phyloP scores from a whole-genome alignment of 1,140 invertebrate species.

The Agraylea sexmaculata region DNA sequence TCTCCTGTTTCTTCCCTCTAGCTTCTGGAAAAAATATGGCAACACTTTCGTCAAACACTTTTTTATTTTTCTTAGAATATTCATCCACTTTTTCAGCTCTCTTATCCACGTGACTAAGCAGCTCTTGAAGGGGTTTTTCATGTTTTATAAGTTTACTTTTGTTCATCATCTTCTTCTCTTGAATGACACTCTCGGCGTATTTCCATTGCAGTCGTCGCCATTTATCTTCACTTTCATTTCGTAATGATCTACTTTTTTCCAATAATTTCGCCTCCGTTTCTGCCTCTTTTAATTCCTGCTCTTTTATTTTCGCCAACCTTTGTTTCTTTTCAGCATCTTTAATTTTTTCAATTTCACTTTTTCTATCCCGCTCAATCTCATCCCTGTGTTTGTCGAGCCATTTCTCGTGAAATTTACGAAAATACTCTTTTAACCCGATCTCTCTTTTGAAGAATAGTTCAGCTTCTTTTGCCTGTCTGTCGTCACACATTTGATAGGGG shows the following conservation, averaged over 20 bases:
- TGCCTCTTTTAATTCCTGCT: slow-evolving; percentile 28
- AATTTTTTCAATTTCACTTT: slow-evolving; percentile 28
- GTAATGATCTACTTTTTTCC: too few relatives aligned
- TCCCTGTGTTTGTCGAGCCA: slow-evolving; percentile 35
- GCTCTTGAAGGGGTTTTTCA: slow-evolving; percentile 34
- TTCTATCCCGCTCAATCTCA: slow-evolving; percentile 30
- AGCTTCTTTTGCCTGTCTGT: slow-evolving; percentile 25
- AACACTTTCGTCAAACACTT: slow-evolving; percentile 38
- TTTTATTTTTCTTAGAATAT: slow-evolving; percentile 33
- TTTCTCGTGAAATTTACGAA: slow-evolving; percentile 31
- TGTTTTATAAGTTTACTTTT: slow-evolving; percentile 33
- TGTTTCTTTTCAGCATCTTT: slow-evolving; percentile 25
- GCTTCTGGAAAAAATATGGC: slow-evolving; percentile 38
- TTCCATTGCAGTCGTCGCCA: slow-evolving; percentile 37
- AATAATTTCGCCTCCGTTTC: slow-evolving; percentile 28
- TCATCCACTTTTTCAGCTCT: too few relatives aligned
- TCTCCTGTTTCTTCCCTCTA: slow-evolving; percentile 28
- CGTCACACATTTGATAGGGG: slow-evolving; percentile 30
- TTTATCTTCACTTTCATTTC: too few relatives aligned
- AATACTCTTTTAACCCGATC: slow-evolving; percentile 30
- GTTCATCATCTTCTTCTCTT: slow-evolving; percentile 37
- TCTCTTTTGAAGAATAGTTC: slow-evolving; percentile 31
- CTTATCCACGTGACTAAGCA: slow-evolving; percentile 33
- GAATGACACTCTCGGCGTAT: slow-evolving; percentile 35
- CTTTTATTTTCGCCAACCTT: slow-evolving; percentile 25